Percentiles rank a stretch among this genome's conserved stretches.
Evolutionary conservation across 2,888 invertebrate genomes (phyloP).

Genomic region (Amaurobius ferox): DNA sequence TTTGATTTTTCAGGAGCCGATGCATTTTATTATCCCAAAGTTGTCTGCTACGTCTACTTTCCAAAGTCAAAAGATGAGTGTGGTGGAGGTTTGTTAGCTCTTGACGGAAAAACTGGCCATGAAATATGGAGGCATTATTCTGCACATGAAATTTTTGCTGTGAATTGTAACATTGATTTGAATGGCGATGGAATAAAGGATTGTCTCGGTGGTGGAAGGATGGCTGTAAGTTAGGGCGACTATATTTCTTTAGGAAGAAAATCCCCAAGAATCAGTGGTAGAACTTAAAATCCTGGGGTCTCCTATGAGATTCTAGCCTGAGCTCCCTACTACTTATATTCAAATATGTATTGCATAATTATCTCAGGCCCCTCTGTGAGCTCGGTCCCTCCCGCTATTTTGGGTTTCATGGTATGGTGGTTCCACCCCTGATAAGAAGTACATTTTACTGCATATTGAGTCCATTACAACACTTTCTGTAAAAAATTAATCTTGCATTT

Average conservation of each 20-base stretch:
- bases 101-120: conserved; percentile 85
- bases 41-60: conserved; percentile 83
- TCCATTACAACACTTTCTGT: too few species aligned
- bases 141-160: conserved; percentile 84
- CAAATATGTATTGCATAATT: too few species aligned
- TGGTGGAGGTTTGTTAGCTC: conserved; percentile 85
- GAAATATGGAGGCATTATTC: conserved; percentile 87
- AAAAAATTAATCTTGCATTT: too few species aligned
- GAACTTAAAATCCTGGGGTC: too few species aligned
- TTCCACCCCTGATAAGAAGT: too few species aligned
- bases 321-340: too few species aligned
- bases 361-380: too few species aligned
- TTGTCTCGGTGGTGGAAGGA: conserved; percentile 85
- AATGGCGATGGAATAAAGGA: conserved; percentile 84
- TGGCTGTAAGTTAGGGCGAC: conserved; percentile 84
- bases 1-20: conserved; percentile 79
- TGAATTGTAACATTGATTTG: conserved; percentile 85
- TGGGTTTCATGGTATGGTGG: too few species aligned
- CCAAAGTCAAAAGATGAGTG: conserved; percentile 80
- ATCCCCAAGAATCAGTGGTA: background rate
- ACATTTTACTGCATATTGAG: too few species aligned
- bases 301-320: too few species aligned
- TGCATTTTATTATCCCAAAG: conserved; percentile 80
- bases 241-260: background rate
- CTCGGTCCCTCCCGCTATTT: too few species aligned